Evolutionary conservation across 2,888 invertebrate genomes (phyloP), one percentile per base, ranked within the genome.

Genomic region (Papilio demoleus): DNA sequence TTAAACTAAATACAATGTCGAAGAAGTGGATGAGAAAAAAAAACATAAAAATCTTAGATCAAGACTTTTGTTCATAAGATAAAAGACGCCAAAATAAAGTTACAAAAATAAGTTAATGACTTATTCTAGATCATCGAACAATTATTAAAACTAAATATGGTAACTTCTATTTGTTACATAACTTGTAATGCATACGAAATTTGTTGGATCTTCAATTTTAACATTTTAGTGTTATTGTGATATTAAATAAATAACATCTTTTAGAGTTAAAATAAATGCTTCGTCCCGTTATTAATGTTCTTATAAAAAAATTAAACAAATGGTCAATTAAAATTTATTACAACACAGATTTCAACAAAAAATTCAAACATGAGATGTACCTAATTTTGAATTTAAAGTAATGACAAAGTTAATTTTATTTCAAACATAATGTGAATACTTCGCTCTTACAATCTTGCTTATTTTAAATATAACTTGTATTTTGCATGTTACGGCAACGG

Each of bases 71-170:
- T 61, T 68, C 27, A 27, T 47, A 59, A 59, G 58, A 68, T 68
- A 68, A 58, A 38, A 50, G 42, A n/a, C 27, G 53, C 3, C 27
- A 24, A 22, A 36, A 45, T 24, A 63, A 62, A 53, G 31, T 53
- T 62, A 67, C 67, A 67, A 67, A 56, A 67, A 67, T 67, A 67
- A 67, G 67, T 62, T 27, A 68, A 63, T 63, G 14, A 68, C 24
- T 42, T 56, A 63, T 50, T 38, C 47, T 31, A 56, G 24, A 64
- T 31, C 45, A 67, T 19, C 17, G 8, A 61, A 34, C 17, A 64
- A 1, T 27, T 9, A 59, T 12, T 17, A 45, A 63, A 42, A 62
- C 31, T 63, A 45, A n/a, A 58, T 8, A 36, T 59, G 68, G 68
- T 68, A 68, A 68, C 68, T 58, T 68, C 45, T 9, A 8, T 63